Base-by-base conservation (phyloP, 2,888 invertebrate species). In the Cataglyphis albicans region DNA sequence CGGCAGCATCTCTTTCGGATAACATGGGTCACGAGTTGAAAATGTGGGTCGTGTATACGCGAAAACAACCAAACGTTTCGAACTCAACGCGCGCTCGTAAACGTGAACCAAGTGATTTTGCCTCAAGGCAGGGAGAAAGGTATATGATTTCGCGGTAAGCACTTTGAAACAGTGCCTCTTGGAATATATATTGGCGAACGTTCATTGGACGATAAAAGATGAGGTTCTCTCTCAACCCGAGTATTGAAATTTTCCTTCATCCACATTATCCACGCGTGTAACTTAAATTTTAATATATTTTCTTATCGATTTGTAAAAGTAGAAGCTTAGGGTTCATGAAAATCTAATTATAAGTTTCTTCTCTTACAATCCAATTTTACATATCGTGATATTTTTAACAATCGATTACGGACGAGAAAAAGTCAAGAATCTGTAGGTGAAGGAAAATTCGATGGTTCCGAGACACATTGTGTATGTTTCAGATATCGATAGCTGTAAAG, bases 41-140 rank as follows among this genome's bases (percentile, higher is more conserved):
- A 78, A 73, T 80, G 25, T 78, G 44, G 73, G 59, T 78, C 73
- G 44, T 72, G 18, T 72, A 78, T 44, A 18, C 10, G 32, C 59
- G 73, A 80, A 78, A 78, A 78, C 73, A 73, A 38, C 15, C 25
- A 44, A 25, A 35, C 21, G 18, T 15, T 59, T 73, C 12, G 78
- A 44, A 72, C 57, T 70, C 38, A 68, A 32, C 12, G 70, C 57
- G 44, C 75, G 74, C 25, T 38, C 52, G 35, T 44, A 44, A 72
- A 80, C 35, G 32, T 59, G 57, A 59, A 44, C 72, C 44, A 25
- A 72, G 59, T 72, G 59, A 80, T 80, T 80, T 78, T 18, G 44
- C 35, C 73, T 18, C 32, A 78, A 25, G 59, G 59, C n/a, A 63
- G 10, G 15, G 3, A 21, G 7, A 25, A 38, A 41, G 21, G 12